These are phyloP conservation scores for Aeoliscus strigatus DNA, from an alignment of 2,797 vertebrate genomes.

Conservation along the genomic window DNA sequence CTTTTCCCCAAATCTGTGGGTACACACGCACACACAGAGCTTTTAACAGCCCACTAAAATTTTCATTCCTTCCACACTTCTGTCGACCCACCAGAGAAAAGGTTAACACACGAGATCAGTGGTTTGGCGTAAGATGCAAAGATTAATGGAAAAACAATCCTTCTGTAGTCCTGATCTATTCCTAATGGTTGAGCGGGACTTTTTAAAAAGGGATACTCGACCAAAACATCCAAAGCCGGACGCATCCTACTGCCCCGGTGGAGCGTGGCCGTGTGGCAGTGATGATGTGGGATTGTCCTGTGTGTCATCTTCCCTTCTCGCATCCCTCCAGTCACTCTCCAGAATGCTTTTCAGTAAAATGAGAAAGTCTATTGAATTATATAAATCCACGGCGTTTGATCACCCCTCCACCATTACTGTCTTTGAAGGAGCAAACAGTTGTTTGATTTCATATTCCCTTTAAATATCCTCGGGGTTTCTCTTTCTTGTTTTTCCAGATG, in stretches of 20 bases:
- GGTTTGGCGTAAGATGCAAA: conserved; percentile 45
- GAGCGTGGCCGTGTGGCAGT: conserved; percentile 8
- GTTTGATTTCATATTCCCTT: conserved; percentile 53
- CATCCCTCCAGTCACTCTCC: conserved; percentile 13
- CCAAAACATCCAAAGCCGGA: conserved; percentile 36
- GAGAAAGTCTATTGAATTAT: conserved; percentile 36
- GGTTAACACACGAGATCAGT: conserved; percentile 15
- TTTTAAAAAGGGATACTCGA: conserved; percentile 35
- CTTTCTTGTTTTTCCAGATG: conserved; percentile 31
- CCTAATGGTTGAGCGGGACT: conserved; percentile 39
- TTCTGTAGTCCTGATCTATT: conserved; percentile 39
- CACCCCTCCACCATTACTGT: conserved; percentile 27
- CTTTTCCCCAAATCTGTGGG: conserved; percentile 31
- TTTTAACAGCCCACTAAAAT: conserved; percentile 13
- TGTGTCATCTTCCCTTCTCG: conserved; percentile 4
- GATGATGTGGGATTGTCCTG: conserved; percentile 20
- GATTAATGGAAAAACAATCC: conserved; percentile 29
- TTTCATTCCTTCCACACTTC: neutral
- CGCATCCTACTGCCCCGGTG: conserved; percentile 10
- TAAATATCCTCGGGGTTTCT: conserved; percentile 19
- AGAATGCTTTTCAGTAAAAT: conserved; percentile 33
- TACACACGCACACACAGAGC: conserved; percentile 1
- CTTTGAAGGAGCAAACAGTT: conserved; percentile 43
- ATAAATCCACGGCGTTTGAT: conserved; percentile 43
- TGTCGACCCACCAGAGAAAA: conserved; percentile 20